Conservation (phyloP, 2,888 invertebrate genomes). For the Parochlus steinenii region DNA sequence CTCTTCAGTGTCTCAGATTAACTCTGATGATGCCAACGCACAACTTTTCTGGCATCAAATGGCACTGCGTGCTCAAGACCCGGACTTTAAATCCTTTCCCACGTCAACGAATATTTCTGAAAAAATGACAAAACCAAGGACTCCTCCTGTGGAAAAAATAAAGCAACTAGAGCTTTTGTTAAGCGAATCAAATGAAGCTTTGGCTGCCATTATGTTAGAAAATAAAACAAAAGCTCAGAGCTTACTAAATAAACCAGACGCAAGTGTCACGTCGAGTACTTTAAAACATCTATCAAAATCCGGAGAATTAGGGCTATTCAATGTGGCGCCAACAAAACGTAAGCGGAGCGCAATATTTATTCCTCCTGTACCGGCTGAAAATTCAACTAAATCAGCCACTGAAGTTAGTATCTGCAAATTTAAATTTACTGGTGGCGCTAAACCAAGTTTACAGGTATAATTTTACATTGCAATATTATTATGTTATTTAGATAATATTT, state of each 20-base stretch:
- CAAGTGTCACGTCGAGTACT: no score
- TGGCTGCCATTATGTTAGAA: no score
- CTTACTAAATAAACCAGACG: conserved; percentile 1
- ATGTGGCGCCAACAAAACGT: conserved; percentile 48
- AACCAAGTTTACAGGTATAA: conserved; percentile 70
- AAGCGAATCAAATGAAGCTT: neutral
- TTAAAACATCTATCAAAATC: no score
- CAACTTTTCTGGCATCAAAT: conserved; percentile 58
- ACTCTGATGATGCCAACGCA: conserved; percentile 33
- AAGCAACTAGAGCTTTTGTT: conserved; percentile 21
- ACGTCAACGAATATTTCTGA: no score
- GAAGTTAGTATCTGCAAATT: conserved; percentile 87
- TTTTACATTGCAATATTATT: no score
- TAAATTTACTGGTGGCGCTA: conserved; percentile 82
- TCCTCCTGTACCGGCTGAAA: conserved; percentile 62
- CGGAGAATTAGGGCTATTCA: no score
- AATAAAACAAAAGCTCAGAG: conserved; percentile 15
- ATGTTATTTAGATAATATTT: no score
- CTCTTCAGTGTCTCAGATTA: conserved; percentile 9
- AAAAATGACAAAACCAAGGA: no score
- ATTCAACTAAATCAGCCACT: conserved; percentile 49
- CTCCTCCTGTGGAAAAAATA: conserved; percentile 28
- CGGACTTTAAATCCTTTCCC: no score
- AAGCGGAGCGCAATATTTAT: conserved; percentile 73
- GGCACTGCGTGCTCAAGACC: no score